Evolutionary conservation across 2,888 invertebrate genomes (phyloP).

Genomic region (Pristionchus japonicus): DNA sequence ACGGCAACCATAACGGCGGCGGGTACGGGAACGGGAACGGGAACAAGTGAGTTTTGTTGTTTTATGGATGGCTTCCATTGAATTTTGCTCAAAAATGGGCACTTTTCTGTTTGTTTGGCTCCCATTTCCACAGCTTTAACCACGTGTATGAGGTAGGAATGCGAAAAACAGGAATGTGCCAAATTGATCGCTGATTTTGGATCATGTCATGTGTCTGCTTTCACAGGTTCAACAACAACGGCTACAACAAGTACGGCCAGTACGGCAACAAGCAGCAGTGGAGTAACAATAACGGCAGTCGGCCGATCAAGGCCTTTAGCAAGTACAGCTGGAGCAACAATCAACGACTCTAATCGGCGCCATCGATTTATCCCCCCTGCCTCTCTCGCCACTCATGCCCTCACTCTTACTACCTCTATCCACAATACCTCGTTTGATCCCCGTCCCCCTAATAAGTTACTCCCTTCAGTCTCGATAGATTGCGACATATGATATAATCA

Average conservation of each 20-base stretch:
- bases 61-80: too few species aligned
- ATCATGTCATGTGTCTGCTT: neutral
- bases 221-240: neutral
- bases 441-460: neutral
- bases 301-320: constrained; percentile 13
- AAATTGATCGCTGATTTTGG: too few species aligned
- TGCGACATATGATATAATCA: neutral
- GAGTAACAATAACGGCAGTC: neutral
- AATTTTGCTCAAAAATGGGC: too few species aligned
- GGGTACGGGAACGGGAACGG: neutral
- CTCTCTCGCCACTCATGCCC: neutral
- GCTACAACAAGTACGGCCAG: neutral
- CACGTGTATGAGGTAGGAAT: too few species aligned
- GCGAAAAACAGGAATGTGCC: too few species aligned
- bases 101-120: too few species aligned
- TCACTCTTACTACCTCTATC: neutral
- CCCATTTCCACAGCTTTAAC: neutral
- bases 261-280: neutral
- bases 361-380: neutral
- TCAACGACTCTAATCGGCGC: neutral
- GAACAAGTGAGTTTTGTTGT: neutral
- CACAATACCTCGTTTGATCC: neutral
- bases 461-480: neutral
- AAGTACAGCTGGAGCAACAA: neutral
- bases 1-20: neutral